Conservation (phyloP, 2,113 vertebrate genomes). For the Nipponia nippon region DNA sequence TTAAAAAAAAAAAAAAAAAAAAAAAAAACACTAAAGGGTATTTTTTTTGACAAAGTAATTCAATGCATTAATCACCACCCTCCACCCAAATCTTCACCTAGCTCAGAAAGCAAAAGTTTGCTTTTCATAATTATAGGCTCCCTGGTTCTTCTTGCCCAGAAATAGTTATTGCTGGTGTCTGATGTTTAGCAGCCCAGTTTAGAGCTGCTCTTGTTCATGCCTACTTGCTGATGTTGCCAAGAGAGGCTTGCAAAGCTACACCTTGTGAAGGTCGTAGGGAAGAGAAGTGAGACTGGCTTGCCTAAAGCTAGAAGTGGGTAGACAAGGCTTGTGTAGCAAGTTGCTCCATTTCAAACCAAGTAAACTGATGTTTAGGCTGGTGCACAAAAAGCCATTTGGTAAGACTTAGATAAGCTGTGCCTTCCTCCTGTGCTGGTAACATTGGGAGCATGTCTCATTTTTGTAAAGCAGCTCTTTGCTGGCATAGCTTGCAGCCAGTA, state of each 20-base stretch:
- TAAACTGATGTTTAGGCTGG: background rate
- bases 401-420: background rate
- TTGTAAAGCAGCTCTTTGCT: background rate
- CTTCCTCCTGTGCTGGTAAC: background rate
- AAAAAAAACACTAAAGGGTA: background rate
- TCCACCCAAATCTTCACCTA: fast-evolving
- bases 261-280: background rate
- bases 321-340: background rate
- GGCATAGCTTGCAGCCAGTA: background rate
- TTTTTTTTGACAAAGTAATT: background rate
- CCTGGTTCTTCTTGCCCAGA: background rate
- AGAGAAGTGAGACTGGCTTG: background rate
- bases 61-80: background rate
- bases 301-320: background rate
- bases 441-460: background rate
- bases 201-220: background rate
- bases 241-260: background rate
- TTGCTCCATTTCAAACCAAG: background rate
- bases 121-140: background rate
- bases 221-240: background rate
- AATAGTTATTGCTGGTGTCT: background rate
- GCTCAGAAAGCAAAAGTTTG: background rate
- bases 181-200: background rate
- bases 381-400: background rate
- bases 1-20: background rate